Conservation (phyloP, 1,140 invertebrate species). For the Drosophila athabasca region DNA sequence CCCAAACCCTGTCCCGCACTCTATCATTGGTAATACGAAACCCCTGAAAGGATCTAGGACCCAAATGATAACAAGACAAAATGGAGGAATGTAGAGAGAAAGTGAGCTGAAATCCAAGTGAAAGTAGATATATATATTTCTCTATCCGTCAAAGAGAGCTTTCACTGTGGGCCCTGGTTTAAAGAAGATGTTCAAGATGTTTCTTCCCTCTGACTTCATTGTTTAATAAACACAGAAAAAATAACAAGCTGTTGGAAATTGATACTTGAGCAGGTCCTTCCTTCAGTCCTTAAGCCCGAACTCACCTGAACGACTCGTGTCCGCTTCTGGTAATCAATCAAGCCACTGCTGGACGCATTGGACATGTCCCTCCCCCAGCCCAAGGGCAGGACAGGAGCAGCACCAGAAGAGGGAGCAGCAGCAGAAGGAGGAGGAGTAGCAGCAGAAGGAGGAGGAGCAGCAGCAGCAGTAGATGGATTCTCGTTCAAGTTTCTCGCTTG, state of each 20-base stretch:
- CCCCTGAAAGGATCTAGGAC: too few species aligned
- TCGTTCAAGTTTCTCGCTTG: neutral
- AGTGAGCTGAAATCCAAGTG: too few species aligned
- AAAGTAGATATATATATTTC: too few species aligned
- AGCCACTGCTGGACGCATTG: conserved; percentile 21
- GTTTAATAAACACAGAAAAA: too few species aligned
- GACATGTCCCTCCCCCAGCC: conserved; percentile 43
- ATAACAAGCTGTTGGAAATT: neutral
- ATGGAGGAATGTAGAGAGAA: too few species aligned
- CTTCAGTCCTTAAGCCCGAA: conserved; percentile 10
- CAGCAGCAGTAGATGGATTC: neutral
- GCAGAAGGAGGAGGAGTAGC: neutral
- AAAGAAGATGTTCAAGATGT: too few species aligned
- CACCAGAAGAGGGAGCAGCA: too few species aligned
- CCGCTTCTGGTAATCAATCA: conserved; percentile 80
- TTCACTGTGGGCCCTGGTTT: too few species aligned
- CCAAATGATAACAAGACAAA: too few species aligned
- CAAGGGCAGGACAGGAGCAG: conserved; percentile 12
- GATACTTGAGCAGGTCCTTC: neutral
- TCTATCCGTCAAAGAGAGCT: too few species aligned
- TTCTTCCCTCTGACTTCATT: neutral
- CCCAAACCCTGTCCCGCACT: too few species aligned
- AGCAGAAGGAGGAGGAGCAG: neutral
- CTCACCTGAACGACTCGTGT: conserved; percentile 75
- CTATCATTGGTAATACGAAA: too few species aligned